Conservation (phyloP, 2,113 vertebrate genomes). For the Guaruba guarouba region DNA sequence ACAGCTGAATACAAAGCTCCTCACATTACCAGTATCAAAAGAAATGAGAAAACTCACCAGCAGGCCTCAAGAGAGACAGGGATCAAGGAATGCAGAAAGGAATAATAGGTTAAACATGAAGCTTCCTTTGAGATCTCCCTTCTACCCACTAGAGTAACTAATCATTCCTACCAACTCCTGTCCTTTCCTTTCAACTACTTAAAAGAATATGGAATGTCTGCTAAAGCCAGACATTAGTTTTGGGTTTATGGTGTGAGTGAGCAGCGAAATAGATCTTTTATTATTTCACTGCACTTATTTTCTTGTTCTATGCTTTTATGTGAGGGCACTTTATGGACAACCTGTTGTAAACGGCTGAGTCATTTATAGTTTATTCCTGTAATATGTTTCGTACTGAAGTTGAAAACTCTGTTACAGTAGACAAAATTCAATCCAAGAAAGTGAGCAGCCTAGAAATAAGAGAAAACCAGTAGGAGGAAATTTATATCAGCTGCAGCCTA, state of each 20-base stretch:
- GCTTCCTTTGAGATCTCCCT: not conserved
- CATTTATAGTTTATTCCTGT: slow-evolving; percentile 5
- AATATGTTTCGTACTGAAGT: not conserved
- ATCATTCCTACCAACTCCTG: not conserved
- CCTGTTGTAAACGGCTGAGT: not conserved
- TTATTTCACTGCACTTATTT: slow-evolving; percentile 32
- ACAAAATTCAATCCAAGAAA: slow-evolving; percentile 4
- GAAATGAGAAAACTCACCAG: not conserved
- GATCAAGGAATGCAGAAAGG: not conserved
- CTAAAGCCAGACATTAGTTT: not conserved
- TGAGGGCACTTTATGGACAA: not conserved
- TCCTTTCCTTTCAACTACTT: not conserved
- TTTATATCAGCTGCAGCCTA: not conserved
- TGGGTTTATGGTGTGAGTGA: not conserved
- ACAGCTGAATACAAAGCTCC: not conserved
- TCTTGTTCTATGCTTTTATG: slow-evolving; percentile 7
- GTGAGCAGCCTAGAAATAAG: not conserved
- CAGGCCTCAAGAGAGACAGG: not conserved
- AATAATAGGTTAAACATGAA: not conserved
- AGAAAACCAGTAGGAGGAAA: not conserved
- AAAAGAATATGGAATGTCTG: not conserved
- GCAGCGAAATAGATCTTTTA: not conserved
- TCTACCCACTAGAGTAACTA: not conserved
- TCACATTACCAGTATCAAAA: not conserved
- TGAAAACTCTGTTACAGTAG: slow-evolving; percentile 27